Evolutionary conservation across 2,888 invertebrate species (phyloP).

Genomic region (Clitarchus hookeri): DNA sequence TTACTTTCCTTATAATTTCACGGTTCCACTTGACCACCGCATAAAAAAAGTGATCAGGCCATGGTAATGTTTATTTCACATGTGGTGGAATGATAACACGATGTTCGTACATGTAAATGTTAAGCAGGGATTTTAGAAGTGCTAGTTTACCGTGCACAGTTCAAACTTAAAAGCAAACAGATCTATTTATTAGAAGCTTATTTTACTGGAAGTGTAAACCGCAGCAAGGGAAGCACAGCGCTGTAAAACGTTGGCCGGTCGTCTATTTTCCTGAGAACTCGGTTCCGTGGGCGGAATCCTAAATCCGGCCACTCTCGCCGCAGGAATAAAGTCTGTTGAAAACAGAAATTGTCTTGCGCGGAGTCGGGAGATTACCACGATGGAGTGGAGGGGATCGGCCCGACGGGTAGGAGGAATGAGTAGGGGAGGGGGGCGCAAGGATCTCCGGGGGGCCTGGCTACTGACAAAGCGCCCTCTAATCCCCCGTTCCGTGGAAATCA

Average conservation of each 20-base stretch:
- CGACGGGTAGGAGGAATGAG: neutral
- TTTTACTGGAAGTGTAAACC: neutral
- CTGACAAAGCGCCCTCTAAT: constrained; percentile 27
- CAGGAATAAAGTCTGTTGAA: constrained; percentile 18
- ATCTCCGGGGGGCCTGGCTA: neutral
- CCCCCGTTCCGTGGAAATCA: constrained; percentile 16
- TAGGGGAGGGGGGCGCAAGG: too few species aligned
- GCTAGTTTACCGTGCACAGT: too few species aligned
- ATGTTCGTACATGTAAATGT: too few species aligned
- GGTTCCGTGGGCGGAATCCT: neutral
- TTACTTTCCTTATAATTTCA: too few species aligned
- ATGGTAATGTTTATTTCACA: too few species aligned
- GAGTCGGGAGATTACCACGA: neutral
- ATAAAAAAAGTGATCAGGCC: too few species aligned
- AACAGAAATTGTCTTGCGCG: constrained; percentile 10
- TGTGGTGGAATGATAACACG: too few species aligned
- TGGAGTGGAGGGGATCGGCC: neutral
- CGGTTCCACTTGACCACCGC: too few species aligned
- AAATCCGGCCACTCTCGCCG: neutral
- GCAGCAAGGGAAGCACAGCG: neutral
- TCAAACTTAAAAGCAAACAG: too few species aligned
- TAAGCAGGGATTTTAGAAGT: too few species aligned
- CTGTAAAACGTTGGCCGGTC: neutral
- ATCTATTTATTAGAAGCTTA: too few species aligned
- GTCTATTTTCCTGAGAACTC: neutral